Conservation (phyloP, 1,140 invertebrate species). For the Drosophila bifasciata region DNA sequence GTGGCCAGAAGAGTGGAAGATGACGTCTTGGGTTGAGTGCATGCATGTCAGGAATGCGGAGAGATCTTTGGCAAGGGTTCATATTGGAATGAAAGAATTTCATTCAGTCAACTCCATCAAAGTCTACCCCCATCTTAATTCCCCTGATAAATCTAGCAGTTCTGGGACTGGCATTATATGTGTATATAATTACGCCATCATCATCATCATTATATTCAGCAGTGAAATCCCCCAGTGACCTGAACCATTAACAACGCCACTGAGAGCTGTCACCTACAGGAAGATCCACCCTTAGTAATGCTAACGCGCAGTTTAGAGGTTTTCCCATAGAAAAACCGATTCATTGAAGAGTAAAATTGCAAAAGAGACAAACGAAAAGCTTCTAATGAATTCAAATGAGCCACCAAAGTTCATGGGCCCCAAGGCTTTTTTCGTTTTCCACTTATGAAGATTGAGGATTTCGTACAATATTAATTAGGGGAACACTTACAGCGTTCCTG, state of each 20-base stretch:
- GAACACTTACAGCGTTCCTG: conserved; percentile 63
- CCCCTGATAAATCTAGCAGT: conserved; percentile 27
- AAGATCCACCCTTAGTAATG: conserved; percentile 29
- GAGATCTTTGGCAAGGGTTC: neutral
- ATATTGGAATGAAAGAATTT: neutral
- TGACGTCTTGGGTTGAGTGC: conserved; percentile 17
- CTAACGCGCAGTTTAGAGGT: conserved; percentile 53
- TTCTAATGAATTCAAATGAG: conserved; percentile 75
- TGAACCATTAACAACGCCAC: conserved; percentile 56
- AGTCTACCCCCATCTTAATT: neutral
- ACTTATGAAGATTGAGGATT: conserved; percentile 41
- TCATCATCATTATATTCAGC: conserved; percentile 59
- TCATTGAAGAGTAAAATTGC: conserved; percentile 50
- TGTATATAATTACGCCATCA: conserved; percentile 64
- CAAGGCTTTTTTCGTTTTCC: conserved; percentile 14
- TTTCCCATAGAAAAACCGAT: conserved; percentile 35
- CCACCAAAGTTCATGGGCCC: conserved; percentile 40
- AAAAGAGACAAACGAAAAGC: conserved; percentile 5
- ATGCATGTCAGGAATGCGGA: conserved; percentile 24
- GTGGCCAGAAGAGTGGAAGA: conserved; percentile 14
- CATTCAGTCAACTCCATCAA: too few relatives aligned
- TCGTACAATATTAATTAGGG: conserved; percentile 69
- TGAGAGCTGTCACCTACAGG: conserved; percentile 68
- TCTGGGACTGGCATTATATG: conserved; percentile 43
- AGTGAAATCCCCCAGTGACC: conserved; percentile 53